Conservation (phyloP, 2,888 invertebrate genomes). For the Doris montereyensis region DNA sequence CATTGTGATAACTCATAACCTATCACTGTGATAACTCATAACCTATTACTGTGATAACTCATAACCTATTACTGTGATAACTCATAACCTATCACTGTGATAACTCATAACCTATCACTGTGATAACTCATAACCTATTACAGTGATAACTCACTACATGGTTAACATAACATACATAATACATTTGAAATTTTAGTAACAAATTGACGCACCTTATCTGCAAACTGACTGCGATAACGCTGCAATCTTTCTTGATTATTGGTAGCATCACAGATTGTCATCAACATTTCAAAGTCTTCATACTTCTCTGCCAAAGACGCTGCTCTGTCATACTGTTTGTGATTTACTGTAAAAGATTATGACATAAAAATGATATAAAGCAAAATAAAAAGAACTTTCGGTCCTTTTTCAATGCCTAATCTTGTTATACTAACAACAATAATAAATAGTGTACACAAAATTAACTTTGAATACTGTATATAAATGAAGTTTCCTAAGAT, state of each 20-base stretch:
- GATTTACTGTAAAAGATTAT: conserved; percentile 79
- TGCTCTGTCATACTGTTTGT: conserved; percentile 85
- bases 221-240: conserved; percentile 82
- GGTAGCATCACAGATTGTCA: conserved; percentile 85
- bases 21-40: too few relatives aligned
- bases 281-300: conserved; percentile 86
- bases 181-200: too few relatives aligned
- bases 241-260: conserved; percentile 82
- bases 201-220: conserved; percentile 74
- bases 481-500: background rate
- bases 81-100: too few relatives aligned
- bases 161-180: background rate
- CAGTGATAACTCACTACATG: background rate
- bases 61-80: too few relatives aligned
- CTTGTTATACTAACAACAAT: background rate
- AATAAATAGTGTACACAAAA: background rate
- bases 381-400: background rate
- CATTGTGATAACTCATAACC: too few relatives aligned
- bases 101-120: too few relatives aligned
- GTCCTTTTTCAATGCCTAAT: background rate
- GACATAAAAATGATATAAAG: too few relatives aligned
- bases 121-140: too few relatives aligned
- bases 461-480: background rate
- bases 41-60: too few relatives aligned
- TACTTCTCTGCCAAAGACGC: conserved; percentile 91